These are phyloP conservation scores for Melolontha melolontha DNA, from an alignment of 2,888 invertebrate species.

Conservation along the genomic window DNA sequence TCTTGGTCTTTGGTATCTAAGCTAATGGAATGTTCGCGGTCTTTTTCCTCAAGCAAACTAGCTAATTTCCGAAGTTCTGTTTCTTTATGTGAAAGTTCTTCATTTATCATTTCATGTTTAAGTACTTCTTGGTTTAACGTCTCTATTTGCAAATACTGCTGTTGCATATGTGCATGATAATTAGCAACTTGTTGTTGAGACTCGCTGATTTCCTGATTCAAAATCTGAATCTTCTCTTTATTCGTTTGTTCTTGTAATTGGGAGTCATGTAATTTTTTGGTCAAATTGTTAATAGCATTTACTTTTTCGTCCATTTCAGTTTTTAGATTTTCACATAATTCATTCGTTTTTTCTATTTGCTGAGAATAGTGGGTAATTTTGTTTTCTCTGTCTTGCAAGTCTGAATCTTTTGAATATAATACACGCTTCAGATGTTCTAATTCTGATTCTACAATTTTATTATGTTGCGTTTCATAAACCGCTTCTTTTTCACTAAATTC, in stretches of 20 bases:
- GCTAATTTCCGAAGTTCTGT: slow-evolving; percentile 51
- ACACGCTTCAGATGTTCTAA: slow-evolving; percentile 19
- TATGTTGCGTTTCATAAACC: neutral
- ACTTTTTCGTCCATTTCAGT: slow-evolving; percentile 41
- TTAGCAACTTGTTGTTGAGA: slow-evolving; percentile 49
- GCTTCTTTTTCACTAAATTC: slow-evolving; percentile 4
- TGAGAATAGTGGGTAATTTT: slow-evolving; percentile 1
- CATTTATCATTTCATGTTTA: slow-evolving; percentile 46
- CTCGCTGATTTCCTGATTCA: slow-evolving; percentile 53
- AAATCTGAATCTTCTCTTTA: slow-evolving; percentile 53
- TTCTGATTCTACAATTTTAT: slow-evolving; percentile 10
- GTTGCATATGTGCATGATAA: slow-evolving; percentile 48
- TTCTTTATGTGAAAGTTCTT: slow-evolving; percentile 50
- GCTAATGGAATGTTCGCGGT: slow-evolving; percentile 50
- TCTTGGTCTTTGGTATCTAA: slow-evolving; percentile 49
- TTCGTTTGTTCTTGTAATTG: slow-evolving; percentile 51
- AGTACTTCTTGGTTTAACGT: slow-evolving; percentile 49
- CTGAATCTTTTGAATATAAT: neutral
- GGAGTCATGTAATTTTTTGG: slow-evolving; percentile 22
- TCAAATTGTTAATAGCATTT: slow-evolving; percentile 28
- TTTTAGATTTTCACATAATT: slow-evolving; percentile 10
- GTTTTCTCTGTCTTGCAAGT: slow-evolving; percentile 15
- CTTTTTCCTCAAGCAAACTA: slow-evolving; percentile 50
- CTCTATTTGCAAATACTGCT: slow-evolving; percentile 50
- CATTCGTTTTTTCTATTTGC: slow-evolving; percentile 4